These are phyloP conservation scores for Dendroctonus valens DNA, from an alignment of 1,140 invertebrate genomes.

Conservation along the genomic window DNA sequence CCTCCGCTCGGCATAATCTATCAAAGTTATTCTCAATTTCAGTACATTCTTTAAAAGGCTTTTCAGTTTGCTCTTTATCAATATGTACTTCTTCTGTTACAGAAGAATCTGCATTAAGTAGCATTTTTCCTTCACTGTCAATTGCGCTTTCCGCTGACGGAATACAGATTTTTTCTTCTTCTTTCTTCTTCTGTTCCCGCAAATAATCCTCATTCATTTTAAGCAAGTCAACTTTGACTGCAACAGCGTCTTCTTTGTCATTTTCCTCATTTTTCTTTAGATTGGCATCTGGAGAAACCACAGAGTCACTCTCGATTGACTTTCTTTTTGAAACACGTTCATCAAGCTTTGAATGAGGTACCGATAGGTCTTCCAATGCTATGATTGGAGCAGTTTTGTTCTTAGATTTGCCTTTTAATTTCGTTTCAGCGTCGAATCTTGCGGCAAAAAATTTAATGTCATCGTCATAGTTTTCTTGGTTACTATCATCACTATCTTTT, in stretches of 20 bases:
- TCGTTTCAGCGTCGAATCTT: constrained; percentile 14
- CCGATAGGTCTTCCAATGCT: constrained; percentile 7
- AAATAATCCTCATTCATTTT: constrained; percentile 33
- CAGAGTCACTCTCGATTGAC: neutral
- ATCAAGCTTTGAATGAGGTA: neutral
- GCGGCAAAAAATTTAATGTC: constrained; percentile 26
- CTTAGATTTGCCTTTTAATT: constrained; percentile 16
- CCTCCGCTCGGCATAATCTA: too few species aligned
- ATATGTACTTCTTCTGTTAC: neutral
- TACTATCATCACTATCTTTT: neutral
- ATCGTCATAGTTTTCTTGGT: constrained; percentile 22
- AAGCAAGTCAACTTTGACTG: constrained; percentile 23
- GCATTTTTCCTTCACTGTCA: too few species aligned
- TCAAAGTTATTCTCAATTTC: neutral
- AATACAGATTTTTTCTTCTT: neutral
- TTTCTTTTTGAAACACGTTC: neutral
- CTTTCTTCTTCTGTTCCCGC: constrained; percentile 24
- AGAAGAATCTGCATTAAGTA: neutral
- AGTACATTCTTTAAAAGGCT: neutral
- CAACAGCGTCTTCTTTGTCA: constrained; percentile 1
- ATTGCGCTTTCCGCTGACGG: too few species aligned
- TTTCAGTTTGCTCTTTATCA: neutral
- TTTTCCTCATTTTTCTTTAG: constrained; percentile 13
- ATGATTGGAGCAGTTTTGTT: constrained; percentile 8
- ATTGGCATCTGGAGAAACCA: neutral